Evolutionary conservation across 2,797 vertebrate genomes (phyloP), one percentile per base, ranked within the genome.

Genomic region (Sandelia bainsii): DNA sequence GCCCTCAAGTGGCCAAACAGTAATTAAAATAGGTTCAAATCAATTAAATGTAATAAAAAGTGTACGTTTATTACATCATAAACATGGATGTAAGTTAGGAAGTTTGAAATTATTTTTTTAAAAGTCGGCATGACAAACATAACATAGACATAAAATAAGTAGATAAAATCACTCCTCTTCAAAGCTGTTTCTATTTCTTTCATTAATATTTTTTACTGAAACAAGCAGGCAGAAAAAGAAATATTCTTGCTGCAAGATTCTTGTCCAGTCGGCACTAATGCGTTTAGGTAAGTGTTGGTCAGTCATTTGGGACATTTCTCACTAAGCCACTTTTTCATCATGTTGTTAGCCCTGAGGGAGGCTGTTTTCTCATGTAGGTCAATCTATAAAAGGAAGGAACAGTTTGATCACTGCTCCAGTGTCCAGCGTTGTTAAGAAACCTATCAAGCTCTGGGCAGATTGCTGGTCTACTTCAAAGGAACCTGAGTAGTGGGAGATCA

Each of bases 381-480:
- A 62, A 34, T 69, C 79, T 79, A 61, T 76, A 79, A 86, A 81
- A 87, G 56, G 9, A 57, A 75, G 62, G 81, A 80, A 75, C 32
- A 79, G 51, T 79, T 82, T 87, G 69, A 81, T 75, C 62, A 56
- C 72, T 49, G 22, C 20, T 68, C 62, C 85, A 77, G 67, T 81
- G 74, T 61, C 82, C 83, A 71, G 52, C 54, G 67, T 69, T 81
- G 75, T 72, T 81, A 82, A 81, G 81, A 71, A 77, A 52, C 29
- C 40, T 16, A 22, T 69, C 73, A 65, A 73, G 75, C 79, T 63
- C 69, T 20, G 46, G 72, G 73, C 56, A 8, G 42, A 83, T 73
- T 72, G 57, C 73, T 51, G 44, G 60, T 68, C 80, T 58, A 77
- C 87, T 85, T 92, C 86, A 88, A 90, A 92, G 76, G 25, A 27